Base-by-base conservation (phyloP, 2,113 vertebrate genomes). In the Vimba vimba region DNA sequence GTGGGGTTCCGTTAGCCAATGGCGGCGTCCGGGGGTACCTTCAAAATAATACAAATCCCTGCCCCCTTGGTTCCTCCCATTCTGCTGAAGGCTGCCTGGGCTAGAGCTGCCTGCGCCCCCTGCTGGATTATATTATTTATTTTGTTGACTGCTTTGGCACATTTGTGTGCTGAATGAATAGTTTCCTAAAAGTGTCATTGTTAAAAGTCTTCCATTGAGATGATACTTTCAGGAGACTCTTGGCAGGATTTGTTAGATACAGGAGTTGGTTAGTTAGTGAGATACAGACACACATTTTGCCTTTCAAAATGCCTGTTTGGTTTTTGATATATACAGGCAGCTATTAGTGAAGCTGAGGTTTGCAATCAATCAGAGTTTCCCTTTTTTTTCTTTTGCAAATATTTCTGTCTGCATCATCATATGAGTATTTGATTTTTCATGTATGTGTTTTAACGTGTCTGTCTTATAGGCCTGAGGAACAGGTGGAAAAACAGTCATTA, bases 361-460 rank as follows among this genome's bases (percentile, higher is more conserved):
- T 81, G 87, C 79, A 88, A 86, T 60, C 15, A 25, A 27, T 27
- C 27, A 27, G 71, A 88, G 55, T 76, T 62, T 27, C 74, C 21
- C n/a, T 23, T 33, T 86, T 79, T 76, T 83, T 57, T 30, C 52
- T 25, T 85, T 68, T 79, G 75, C 71, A 74, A 86, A 86, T 88
- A 84, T 79, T 75, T 36, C 47, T 19, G 57, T n/a, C 36, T 66
- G 27, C 27, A 50, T 69, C 82, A 73, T 68, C 15, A 68, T 17
- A 36, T 68, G 27, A 68, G 64, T 19, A 7, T 68, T 68, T 68
- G 64, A 33, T 33, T 52, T 19, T 55, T 55, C 17, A 33, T 33
- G 15, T 33, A 27, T 55, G 79, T 60, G 39, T 76, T 52, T 52
- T 39, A 71, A 39, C 64, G 73, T 33, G 19, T 19, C 21, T 27